These are phyloP conservation scores for Nanorana parkeri DNA, from an alignment of 2,113 vertebrate species.

Conservation along the genomic window DNA sequence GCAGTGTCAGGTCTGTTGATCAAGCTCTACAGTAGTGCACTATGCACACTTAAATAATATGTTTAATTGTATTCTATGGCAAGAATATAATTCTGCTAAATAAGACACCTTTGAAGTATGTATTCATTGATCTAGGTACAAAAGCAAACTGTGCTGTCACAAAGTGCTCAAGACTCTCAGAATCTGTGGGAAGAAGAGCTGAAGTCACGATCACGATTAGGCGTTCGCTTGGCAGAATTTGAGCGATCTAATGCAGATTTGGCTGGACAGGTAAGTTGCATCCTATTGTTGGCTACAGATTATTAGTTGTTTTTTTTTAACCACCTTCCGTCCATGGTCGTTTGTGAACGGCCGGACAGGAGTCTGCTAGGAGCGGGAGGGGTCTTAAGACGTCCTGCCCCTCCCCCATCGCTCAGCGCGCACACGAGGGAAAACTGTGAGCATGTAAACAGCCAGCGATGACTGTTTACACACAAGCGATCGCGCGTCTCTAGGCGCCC, in stretches of 20 bases:
- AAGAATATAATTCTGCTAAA: background rate
- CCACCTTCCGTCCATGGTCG: too few species aligned
- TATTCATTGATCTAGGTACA: constrained; percentile 71
- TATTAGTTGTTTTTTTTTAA: too few species aligned
- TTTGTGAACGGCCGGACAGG: too few species aligned
- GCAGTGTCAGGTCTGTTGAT: too few species aligned
- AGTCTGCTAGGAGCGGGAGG: too few species aligned
- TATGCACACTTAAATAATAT: background rate
- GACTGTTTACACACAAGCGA: too few species aligned
- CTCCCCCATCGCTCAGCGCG: too few species aligned
- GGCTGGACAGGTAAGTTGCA: constrained; percentile 69
- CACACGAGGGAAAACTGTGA: too few species aligned
- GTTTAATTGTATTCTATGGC: background rate
- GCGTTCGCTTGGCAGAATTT: constrained; percentile 79
- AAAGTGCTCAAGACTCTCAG: constrained; percentile 78
- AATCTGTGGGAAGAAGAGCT: constrained; percentile 84
- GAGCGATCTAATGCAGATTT: constrained; percentile 79
- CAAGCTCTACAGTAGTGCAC: background rate
- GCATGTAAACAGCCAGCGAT: too few species aligned
- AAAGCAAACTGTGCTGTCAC: constrained; percentile 76
- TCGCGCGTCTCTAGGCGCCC: too few species aligned
- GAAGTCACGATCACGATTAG: constrained; percentile 78
- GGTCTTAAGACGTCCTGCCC: too few species aligned
- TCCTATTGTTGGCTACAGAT: too few species aligned
- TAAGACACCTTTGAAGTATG: background rate